Percentiles rank a stretch among this genome's conserved stretches.
These are phyloP conservation scores for Drosophila mimetica DNA, from an alignment of 2,888 invertebrate species.

Conservation along the genomic window DNA sequence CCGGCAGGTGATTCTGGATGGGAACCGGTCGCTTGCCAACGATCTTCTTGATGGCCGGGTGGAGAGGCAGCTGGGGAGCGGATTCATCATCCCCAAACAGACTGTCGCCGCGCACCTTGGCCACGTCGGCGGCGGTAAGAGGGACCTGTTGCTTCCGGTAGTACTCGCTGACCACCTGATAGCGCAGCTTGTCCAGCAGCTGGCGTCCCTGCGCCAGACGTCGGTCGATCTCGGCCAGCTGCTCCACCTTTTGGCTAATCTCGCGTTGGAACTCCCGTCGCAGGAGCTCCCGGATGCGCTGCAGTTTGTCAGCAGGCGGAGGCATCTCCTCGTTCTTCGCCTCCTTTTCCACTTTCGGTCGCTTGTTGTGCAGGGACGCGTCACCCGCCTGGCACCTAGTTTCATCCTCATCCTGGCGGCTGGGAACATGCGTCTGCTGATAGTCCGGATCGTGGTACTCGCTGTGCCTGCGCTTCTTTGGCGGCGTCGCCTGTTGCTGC, in stretches of 20 bases:
- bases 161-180: conserved; percentile 87
- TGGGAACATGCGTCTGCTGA: conserved; percentile 14
- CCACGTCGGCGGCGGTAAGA: conserved; percentile 80
- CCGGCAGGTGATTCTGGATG: conserved; percentile 69
- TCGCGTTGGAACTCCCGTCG: conserved; percentile 90
- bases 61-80: conserved; percentile 86
- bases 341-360: conserved; percentile 5
- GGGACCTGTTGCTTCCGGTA: conserved; percentile 86
- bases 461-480: conserved; percentile 80
- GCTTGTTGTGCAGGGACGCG: conserved; percentile 25
- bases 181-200: conserved; percentile 86
- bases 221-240: conserved; percentile 89
- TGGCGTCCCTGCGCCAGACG: conserved; percentile 87
- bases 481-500: conserved; percentile 53
- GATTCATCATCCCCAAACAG: conserved; percentile 65
- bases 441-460: conserved; percentile 88
- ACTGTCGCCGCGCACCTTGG: conserved; percentile 73
- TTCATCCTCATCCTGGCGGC: conserved; percentile 1
- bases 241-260: conserved; percentile 88
- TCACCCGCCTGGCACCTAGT: too few species aligned
- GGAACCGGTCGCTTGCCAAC: conserved; percentile 86
- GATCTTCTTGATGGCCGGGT: conserved; percentile 91
- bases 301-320: conserved; percentile 2
- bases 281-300: conserved; percentile 86
- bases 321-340: conserved; percentile 65